Base-by-base conservation (phyloP, 53 echinoderm and acorn worm genomes). In the Paelopatides confundens region DNA sequence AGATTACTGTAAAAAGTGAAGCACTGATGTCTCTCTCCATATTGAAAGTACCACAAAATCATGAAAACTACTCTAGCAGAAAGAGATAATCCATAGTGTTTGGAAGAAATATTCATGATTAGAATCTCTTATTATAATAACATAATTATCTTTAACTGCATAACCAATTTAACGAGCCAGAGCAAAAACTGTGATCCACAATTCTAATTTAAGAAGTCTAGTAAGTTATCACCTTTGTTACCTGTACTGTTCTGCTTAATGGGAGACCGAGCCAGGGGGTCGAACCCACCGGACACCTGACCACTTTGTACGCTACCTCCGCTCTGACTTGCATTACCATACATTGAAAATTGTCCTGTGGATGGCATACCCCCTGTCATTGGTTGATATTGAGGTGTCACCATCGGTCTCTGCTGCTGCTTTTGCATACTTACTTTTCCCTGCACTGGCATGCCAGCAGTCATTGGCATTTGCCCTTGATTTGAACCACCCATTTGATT, bases 401-500 rank as follows among this genome's bases (percentile, higher is more conserved):
- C 31, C 87, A 87, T 74, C n/a, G 71, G 62, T 54, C 43, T 77
- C 21, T 31, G 65, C 63, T 30, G 83, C 9, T 70, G 70, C 30
- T 54, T n/a, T 35, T 86, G 89, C 21, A 58, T 89, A 62, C 79
- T 89, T 89, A 86, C 86, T 71, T 86, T 89, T 69, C 93, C 52
- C 76, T 92, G 92, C 31, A 39, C 76, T 54, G 77, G 74, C 48
- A 86, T 86, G 40, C 79, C 79, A 24, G 58, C 32, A 40, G 38
- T 77, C 21, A 43, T 36, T 32, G 54, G 63, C 71, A 81, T 91
- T 71, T 74, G 86, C 32, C 81, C 35, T 86, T 63, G 71, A 18
- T 77, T 40, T 74, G 89, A 71, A 46, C 51, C 37, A 31, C 90
- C 71, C 95, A 97, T 95, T 40, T 97, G 95, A 77, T 78, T 95